Conservation (phyloP, 2,113 vertebrate genomes). For the Acrocephalus arundinaceus region DNA sequence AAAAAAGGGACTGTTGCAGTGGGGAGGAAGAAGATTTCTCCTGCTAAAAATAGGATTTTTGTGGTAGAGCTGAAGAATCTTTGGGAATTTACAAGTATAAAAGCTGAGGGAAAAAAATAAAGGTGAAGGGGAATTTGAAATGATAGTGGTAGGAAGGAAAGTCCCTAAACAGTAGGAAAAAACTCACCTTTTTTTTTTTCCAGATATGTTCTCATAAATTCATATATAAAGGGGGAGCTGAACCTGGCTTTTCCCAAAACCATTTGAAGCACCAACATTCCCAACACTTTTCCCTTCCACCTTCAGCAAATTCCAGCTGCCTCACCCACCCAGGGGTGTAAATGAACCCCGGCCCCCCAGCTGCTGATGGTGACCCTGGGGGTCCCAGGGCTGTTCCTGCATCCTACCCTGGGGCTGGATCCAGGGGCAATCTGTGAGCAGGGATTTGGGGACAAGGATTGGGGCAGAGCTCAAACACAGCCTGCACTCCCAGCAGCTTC, state of each 20-base stretch:
- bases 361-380: not conserved
- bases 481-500: not conserved
- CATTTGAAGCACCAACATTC: not conserved
- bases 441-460: fast-evolving
- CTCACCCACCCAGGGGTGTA: not conserved
- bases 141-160: not conserved
- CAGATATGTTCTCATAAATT: not conserved
- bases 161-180: not conserved
- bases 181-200: not conserved
- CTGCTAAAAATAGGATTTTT: not conserved
- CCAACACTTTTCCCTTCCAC: not conserved
- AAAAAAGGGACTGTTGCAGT: not conserved
- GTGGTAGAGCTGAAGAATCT: not conserved
- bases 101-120: not conserved
- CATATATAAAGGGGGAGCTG: not conserved
- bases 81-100: not conserved
- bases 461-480: not conserved
- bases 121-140: not conserved
- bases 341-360: not conserved
- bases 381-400: not conserved
- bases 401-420: fast-evolving
- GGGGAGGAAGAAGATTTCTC: not conserved
- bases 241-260: not conserved
- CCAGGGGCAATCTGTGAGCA: not conserved
- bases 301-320: not conserved